These are phyloP conservation scores for Nemoura dubitans DNA, from an alignment of 2,888 invertebrate species.

Conservation along the genomic window DNA sequence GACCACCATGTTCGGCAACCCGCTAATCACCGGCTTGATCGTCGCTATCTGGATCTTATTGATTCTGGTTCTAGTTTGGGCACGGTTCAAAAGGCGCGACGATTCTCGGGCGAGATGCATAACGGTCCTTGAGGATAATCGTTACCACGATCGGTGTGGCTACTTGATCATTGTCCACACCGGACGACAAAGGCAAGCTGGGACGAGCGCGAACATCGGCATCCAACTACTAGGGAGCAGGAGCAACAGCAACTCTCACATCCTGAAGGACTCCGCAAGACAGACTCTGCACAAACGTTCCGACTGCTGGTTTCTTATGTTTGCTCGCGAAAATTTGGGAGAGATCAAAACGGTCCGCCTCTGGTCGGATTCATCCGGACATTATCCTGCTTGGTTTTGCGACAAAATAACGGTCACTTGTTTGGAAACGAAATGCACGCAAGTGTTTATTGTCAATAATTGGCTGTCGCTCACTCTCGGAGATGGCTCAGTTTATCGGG, in stretches of 20 bases:
- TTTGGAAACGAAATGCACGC: constrained; percentile 42
- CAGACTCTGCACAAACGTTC: background rate
- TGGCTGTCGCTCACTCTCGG: constrained; percentile 49
- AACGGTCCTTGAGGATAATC: constrained; percentile 52
- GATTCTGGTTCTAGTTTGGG: constrained; percentile 49
- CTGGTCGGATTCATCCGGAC: constrained; percentile 44
- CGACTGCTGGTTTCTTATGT: constrained; percentile 43
- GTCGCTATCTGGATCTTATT: constrained; percentile 48
- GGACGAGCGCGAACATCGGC: constrained; percentile 53
- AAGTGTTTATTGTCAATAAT: constrained; percentile 49
- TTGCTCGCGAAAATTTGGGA: constrained; percentile 31
- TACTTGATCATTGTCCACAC: constrained; percentile 53
- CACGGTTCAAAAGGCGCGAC: constrained; percentile 47
- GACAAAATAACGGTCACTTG: constrained; percentile 50
- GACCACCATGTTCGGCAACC: constrained; percentile 49
- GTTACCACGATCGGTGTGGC: constrained; percentile 49
- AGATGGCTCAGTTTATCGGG: background rate
- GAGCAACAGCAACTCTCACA: constrained; percentile 48
- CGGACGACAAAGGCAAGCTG: constrained; percentile 50
- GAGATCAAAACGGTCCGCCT: constrained; percentile 22
- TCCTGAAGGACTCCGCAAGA: constrained; percentile 46
- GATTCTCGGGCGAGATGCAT: constrained; percentile 47
- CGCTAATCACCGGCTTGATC: constrained; percentile 49
- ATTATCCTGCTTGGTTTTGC: constrained; percentile 48
- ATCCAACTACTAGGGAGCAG: constrained; percentile 51